Evolutionary conservation across 92 coral and sea anemone genomes (phyloP).

Genomic region (Epizoanthus scotinus): DNA sequence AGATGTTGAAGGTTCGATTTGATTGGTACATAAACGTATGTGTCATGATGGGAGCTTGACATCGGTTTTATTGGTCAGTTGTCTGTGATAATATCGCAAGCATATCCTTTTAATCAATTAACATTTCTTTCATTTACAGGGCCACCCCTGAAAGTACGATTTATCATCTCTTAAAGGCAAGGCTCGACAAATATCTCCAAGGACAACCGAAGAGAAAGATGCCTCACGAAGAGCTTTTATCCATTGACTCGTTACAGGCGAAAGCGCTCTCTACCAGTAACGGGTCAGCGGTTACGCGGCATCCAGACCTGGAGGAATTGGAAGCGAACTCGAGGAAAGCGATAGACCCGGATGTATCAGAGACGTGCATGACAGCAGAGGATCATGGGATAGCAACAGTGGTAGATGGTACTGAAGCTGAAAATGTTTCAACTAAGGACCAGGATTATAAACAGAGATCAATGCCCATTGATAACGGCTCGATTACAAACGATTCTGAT

Average conservation of each 20-base stretch:
- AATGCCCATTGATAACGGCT: neutral
- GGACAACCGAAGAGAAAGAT: slow-evolving; percentile 11
- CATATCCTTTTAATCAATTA: neutral
- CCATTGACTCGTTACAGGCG: slow-evolving; percentile 34
- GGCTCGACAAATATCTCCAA: slow-evolving; percentile 24
- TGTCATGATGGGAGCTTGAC: no score
- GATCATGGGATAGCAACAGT: neutral
- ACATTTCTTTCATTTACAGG: neutral
- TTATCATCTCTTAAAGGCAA: slow-evolving; percentile 22
- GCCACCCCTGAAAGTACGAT: slow-evolving; percentile 41
- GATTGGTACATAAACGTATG: no score
- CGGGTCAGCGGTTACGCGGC: slow-evolving; percentile 28
- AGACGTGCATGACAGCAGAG: neutral
- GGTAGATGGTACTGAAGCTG: neutral
- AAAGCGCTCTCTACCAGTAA: slow-evolving; percentile 20
- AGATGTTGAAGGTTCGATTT: no score
- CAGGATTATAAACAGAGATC: neutral
- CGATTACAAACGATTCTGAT: neutral
- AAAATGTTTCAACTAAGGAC: neutral
- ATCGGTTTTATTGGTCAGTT: no score
- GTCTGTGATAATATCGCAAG: neutral
- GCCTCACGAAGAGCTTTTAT: slow-evolving; percentile 11
- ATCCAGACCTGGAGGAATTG: slow-evolving; percentile 14
- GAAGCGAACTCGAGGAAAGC: slow-evolving; percentile 3
- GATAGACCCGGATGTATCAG: neutral